Conservation (phyloP, 2,797 vertebrate species). For the Sphenopsis melanotis region DNA sequence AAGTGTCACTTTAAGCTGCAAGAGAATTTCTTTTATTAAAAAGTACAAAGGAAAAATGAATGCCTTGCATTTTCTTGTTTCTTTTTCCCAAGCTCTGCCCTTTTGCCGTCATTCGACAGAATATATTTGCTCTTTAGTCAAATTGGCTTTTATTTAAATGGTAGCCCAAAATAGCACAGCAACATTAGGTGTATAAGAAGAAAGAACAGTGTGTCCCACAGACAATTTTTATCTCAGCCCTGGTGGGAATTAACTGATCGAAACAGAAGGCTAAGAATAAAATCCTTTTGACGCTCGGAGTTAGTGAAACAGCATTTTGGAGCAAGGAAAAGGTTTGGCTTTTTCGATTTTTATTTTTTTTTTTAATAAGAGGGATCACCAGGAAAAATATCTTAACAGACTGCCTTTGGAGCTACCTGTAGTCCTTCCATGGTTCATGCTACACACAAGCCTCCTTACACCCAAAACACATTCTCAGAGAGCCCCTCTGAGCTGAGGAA, state of each 20-base stretch:
- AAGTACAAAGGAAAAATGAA: slow-evolving; percentile 79
- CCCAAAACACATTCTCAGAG: not conserved
- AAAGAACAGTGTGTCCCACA: slow-evolving; percentile 68
- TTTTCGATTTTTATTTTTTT: not conserved
- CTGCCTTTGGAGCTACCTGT: not conserved
- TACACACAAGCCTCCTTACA: not conserved
- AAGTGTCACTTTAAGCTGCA: slow-evolving; percentile 83
- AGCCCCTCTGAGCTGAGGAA: not conserved
- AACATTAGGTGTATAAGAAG: slow-evolving; percentile 68
- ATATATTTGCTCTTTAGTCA: slow-evolving; percentile 80
- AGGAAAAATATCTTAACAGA: not conserved
- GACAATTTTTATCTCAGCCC: slow-evolving; percentile 57
- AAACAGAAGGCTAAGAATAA: slow-evolving; percentile 61
- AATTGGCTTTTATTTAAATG: slow-evolving; percentile 81
- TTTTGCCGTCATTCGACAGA: slow-evolving; percentile 72
- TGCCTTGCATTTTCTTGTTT: slow-evolving; percentile 76
- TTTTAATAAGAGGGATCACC: not conserved
- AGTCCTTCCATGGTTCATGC: not conserved
- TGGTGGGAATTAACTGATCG: slow-evolving; percentile 57
- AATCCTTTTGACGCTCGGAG: slow-evolving; percentile 9
- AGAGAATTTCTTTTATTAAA: slow-evolving; percentile 79
- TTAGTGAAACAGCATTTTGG: slow-evolving; percentile 55
- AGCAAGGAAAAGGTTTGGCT: not conserved
- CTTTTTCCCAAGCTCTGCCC: slow-evolving; percentile 72
- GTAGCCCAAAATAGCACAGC: slow-evolving; percentile 76